Base-by-base conservation (phyloP, 2,797 vertebrate genomes). In the Hoplostethus mediterraneus region DNA sequence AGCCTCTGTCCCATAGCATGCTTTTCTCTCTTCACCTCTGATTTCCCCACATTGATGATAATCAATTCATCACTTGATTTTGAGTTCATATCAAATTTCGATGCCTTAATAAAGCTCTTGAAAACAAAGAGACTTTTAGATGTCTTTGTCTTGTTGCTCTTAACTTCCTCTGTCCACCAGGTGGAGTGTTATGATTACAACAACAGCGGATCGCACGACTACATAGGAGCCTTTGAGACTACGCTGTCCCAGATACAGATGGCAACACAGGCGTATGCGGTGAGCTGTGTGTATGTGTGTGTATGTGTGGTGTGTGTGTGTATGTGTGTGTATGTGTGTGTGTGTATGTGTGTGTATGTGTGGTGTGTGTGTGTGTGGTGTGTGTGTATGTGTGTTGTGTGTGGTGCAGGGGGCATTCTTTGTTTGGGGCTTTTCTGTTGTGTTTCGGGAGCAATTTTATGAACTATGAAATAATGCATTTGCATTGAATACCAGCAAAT, bases 151-250 rank as follows among this genome's bases (percentile, higher is more conserved):
- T 38, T 33, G 14, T 52, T 58, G 65, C 8, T 71, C 48, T 16
- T 3, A 6, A 30, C 40, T 17, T 13, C 4, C 0, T 77, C 21
- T 67, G 44, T 33, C 31, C 87, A 91, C 54, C 86, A 99, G 98
- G 93, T 99, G 25, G 97, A 98, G 14, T 99, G 98, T 82, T 96
- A 95, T 16, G 97, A 99, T 87, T 94, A 97, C 85, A 98, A 99
- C 71, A 92, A 49, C 67, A 98, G 96, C 42, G 98, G 98, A 1
- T 97, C 97, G 51, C 98, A 99, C 44, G 96, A 97, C 84, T 89
- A 97, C 11, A 99, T 99, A 30, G 98, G 98, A 53, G 93, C 91
- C 62, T 98, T 98, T 87, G 93, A 96, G 68, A 94, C 96, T 2
- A 96, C 94, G 0, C 91, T 99, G 88, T 90, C 90, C 60, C 96